phyloP scores from a whole-genome alignment of 2,888 invertebrate species.

The Nesidiocoris tenuis region DNA sequence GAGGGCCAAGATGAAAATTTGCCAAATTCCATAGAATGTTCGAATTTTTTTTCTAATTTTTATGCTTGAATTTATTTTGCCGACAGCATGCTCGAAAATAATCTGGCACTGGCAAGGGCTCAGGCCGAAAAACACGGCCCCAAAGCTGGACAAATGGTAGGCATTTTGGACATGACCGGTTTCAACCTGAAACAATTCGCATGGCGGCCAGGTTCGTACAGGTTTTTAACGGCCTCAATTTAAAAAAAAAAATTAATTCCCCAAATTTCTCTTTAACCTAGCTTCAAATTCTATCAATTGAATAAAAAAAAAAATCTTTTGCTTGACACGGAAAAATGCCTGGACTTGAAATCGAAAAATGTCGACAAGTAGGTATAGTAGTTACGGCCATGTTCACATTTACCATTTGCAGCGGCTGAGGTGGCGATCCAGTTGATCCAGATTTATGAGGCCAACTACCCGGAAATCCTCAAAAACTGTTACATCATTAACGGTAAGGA shows the following conservation, averaged over 20 bases:
- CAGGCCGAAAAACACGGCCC: conserved; percentile 64
- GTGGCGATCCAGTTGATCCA: conserved; percentile 76
- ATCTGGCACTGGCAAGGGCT: conserved; percentile 63
- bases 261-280: too few species aligned
- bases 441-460: conserved; percentile 89
- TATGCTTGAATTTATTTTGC: not conserved
- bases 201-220: conserved; percentile 78
- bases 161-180: conserved; percentile 75
- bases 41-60: not conserved
- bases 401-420: conserved; percentile 65
- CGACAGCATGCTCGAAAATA: conserved; percentile 62
- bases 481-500: conserved; percentile 79
- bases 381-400: conserved; percentile 68
- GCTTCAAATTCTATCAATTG: too few species aligned
- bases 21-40: not conserved
- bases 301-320: too few species aligned
- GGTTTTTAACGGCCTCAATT: too few species aligned
- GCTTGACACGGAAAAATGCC: too few species aligned
- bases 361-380: too few species aligned
- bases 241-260: too few species aligned
- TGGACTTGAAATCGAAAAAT: too few species aligned
- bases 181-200: conserved; percentile 77
- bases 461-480: conserved; percentile 83
- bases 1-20: too few species aligned
- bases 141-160: conserved; percentile 66